Base-by-base conservation (phyloP, 2,113 vertebrate genomes). In the Ranitomeya variabilis region DNA sequence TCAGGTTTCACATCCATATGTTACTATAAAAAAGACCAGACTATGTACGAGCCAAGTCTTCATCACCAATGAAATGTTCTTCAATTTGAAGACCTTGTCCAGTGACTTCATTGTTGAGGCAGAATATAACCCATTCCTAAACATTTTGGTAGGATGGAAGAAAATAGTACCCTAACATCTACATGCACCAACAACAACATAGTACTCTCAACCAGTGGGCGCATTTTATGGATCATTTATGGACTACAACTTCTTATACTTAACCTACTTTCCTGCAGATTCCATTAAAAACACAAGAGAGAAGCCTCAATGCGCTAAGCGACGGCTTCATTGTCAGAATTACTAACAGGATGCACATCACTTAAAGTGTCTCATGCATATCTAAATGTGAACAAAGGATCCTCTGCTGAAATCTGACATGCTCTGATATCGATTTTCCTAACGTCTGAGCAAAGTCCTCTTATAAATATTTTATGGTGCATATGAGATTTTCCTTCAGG, bases 351-450 rank as follows among this genome's bases (percentile, higher is more conserved):
- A 37, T n/a, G 45, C 21, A 19, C 59, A 60, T 51, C 60, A 23
- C 81, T 19, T 15, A 51, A 69, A 80, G 78, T 26, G 55, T 81
- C 37, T 81, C 59, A 81, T 55, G 45, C 81, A 23, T 23, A 52
- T 52, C 37, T 83, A 15, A 84, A 26, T 71, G 18, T 26, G 67
- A 26, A 31, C 52, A 55, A 26, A 67, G 31, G 45, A 12, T 83
- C 62, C 37, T 83, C 45, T 0, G 45, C 51, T 60, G 21, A 81
- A 69, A 62, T 66, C 2, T 52, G 11, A 84, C 82, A 55, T 55
- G 82, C 13, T 71, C 64, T 71, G 16, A 84, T 71, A 84, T 84
- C 71, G 82, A 84, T 84, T 84, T 84, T 84, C 51, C 66, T 16
- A 15, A 51, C 0, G n/a, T 13, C 26, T 71, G 6, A 55, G 82